Conservation (phyloP, 2,888 invertebrate species). For the Listrodromus nycthemerus region DNA sequence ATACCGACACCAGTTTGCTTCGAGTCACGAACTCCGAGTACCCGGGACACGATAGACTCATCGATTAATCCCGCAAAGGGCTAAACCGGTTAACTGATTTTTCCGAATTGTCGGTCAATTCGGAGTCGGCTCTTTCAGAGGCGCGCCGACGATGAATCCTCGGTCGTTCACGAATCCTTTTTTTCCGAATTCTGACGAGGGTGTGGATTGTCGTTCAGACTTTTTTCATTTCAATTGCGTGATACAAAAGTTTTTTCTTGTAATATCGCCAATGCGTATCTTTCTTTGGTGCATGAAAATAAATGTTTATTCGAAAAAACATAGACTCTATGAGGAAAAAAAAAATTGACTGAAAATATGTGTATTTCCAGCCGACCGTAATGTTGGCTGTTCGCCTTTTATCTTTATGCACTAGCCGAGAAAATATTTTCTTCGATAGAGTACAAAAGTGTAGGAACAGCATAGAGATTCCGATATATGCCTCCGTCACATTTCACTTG, state of each 20-base stretch:
- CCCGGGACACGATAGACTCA: background rate
- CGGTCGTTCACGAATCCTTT: background rate
- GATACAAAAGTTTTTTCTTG: too few species aligned
- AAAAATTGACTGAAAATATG: background rate
- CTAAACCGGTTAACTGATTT: conserved; percentile 1
- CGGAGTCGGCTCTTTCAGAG: background rate
- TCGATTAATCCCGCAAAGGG: background rate
- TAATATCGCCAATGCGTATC: too few species aligned
- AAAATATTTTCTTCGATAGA: conserved; percentile 31
- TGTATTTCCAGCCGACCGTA: background rate
- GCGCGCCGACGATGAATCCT: background rate
- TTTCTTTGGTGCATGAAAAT: too few species aligned
- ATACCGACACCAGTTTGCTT: conserved; percentile 49
- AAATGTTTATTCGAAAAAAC: too few species aligned
- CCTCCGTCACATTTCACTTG: conserved; percentile 63
- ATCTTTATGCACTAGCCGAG: conserved; percentile 23
- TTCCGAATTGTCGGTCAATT: background rate
- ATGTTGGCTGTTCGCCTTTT: conserved; percentile 15
- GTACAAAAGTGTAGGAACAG: conserved; percentile 45
- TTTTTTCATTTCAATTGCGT: background rate
- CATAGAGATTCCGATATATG: conserved; percentile 53
- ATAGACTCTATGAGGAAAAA: background rate
- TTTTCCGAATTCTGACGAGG: background rate
- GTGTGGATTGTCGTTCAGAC: background rate
- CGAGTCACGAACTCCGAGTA: conserved; percentile 55